Conservation (phyloP, 2,113 vertebrate species). For the Glaucidium brasilianum region DNA sequence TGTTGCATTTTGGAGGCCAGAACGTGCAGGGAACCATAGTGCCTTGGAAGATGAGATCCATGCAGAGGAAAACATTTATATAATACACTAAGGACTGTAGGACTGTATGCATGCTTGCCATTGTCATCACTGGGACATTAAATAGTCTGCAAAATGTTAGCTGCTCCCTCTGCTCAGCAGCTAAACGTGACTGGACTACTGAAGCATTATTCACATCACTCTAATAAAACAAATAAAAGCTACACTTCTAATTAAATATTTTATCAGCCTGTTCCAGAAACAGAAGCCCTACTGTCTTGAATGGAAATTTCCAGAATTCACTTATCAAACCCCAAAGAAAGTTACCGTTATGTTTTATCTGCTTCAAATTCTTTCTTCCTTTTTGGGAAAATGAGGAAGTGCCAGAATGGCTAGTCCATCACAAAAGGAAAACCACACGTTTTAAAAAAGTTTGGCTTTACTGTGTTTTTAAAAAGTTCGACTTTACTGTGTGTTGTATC, state of each 20-base stretch:
- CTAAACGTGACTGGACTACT: neutral
- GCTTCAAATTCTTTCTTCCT: neutral
- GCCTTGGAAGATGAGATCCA: slow-evolving; percentile 32
- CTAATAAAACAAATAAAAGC: slow-evolving; percentile 41
- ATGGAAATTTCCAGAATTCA: neutral
- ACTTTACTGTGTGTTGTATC: neutral
- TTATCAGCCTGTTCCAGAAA: slow-evolving; percentile 14
- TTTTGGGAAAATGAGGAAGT: neutral
- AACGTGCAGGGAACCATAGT: neutral
- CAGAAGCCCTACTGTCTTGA: neutral
- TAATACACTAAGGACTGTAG: slow-evolving; percentile 13
- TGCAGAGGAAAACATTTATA: slow-evolving; percentile 48
- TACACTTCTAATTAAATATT: neutral
- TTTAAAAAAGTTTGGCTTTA: neutral
- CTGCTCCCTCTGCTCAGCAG: slow-evolving; percentile 16
- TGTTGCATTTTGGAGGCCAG: neutral
- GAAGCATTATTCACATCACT: neutral
- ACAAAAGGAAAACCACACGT: neutral
- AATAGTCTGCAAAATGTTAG: neutral
- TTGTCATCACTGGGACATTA: neutral
- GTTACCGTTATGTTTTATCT: neutral
- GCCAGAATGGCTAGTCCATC: neutral
- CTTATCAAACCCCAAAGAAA: neutral
- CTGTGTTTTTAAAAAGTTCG: neutral
- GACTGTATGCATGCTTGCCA: neutral